Percentiles rank a stretch among this genome's conserved stretches.
phyloP scores from a whole-genome alignment of 2,113 vertebrate species.

The Chloroceryle aenea region DNA sequence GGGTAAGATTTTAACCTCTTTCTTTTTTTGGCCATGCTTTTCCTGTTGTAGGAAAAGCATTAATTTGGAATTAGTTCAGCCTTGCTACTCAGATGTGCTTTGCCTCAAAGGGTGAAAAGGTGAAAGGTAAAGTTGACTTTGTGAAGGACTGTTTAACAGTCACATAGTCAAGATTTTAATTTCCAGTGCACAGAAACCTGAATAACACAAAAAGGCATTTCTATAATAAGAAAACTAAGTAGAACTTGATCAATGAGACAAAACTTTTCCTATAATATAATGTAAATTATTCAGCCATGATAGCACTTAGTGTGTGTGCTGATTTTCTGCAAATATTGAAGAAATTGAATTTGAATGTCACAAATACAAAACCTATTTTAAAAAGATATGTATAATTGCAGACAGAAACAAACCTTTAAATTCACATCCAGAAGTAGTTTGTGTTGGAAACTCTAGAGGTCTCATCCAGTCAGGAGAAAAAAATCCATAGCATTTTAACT shows the following conservation, averaged over 20 bases:
- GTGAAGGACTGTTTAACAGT: not conserved
- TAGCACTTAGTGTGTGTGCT: not conserved
- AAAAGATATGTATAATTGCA: not conserved
- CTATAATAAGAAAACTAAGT: not conserved
- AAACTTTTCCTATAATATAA: too few relatives aligned
- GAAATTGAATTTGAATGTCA: not conserved
- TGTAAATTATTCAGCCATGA: not conserved
- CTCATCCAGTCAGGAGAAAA: not conserved
- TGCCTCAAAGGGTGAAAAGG: not conserved
- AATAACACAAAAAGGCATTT: not conserved
- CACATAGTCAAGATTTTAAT: not conserved
- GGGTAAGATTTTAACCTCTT: not conserved
- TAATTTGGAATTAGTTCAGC: not conserved
- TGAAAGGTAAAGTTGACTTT: conserved; percentile 18
- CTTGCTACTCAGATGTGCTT: not conserved
- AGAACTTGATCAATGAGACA: not conserved
- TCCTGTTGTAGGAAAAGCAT: not conserved
- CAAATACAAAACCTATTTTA: conserved; percentile 14
- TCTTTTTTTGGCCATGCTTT: not conserved
- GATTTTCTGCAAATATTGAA: not conserved
- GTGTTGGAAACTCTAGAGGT: not conserved
- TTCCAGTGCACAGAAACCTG: not conserved
- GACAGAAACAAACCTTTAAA: not conserved
- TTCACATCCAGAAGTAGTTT: not conserved
- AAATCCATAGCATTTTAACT: not conserved